A percentile compares a stretch with the other conserved stretches of the same genome.
phyloP scores from a whole-genome alignment of 2,113 vertebrate species.

The Larimichthys polyactis region DNA sequence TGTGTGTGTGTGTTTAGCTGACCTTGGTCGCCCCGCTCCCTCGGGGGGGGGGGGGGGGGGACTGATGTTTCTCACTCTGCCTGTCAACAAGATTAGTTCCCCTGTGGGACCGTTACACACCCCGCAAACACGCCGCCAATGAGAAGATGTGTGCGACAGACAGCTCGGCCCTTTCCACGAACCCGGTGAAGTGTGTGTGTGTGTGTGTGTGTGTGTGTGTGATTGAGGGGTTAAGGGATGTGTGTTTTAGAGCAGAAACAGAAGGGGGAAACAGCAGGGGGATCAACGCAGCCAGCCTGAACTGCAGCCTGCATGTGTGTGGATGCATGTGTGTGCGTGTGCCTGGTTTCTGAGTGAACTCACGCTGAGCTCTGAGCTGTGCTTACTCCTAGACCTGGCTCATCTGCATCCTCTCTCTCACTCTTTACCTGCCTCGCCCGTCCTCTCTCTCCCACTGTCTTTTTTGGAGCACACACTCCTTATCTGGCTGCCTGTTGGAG shows the following conservation, averaged over 20 bases:
- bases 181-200: conserved; percentile 29
- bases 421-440: conserved; percentile 5
- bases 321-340: conserved; percentile 6
- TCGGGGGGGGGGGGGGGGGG: conserved; percentile 19
- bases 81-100: conserved; percentile 79
- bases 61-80: conserved; percentile 75
- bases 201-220: conserved; percentile 25
- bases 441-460: conserved; percentile 11
- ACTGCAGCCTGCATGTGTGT: conserved; percentile 53
- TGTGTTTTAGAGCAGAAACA: conserved; percentile 78
- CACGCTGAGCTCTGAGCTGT: conserved; percentile 72
- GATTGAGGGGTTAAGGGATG: conserved; percentile 63
- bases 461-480: conserved; percentile 22
- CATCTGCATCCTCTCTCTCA: conserved; percentile 65
- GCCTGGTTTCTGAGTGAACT: conserved; percentile 45
- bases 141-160: conserved; percentile 65
- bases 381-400: conserved; percentile 63
- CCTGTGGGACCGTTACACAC: conserved; percentile 69
- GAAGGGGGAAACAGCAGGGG: conserved; percentile 72
- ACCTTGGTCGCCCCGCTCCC: conserved; percentile 60
- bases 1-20: conserved; percentile 43
- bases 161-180: conserved; percentile 54
- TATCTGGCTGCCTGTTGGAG: conserved; percentile 28
- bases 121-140: conserved; percentile 65
- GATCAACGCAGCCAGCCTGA: conserved; percentile 69